phyloP scores from a whole-genome alignment of 2,797 vertebrate genomes.

The Parauchenoglanis ngamensis region DNA sequence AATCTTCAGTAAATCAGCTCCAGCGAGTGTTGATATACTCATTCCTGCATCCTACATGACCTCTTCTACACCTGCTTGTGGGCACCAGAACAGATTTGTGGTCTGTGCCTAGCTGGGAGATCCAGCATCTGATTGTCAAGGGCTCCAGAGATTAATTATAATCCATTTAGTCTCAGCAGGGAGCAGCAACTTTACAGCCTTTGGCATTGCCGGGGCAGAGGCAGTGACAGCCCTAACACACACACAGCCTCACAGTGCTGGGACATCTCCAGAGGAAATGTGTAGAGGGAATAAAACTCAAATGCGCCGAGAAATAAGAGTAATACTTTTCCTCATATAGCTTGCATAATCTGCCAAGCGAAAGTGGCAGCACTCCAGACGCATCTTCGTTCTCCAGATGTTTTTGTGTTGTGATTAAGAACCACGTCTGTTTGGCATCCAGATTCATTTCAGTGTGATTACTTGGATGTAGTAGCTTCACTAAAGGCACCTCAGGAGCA shows the following conservation, averaged over 20 bases:
- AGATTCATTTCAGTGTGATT: not conserved
- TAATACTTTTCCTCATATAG: not conserved
- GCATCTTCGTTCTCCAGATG: not conserved
- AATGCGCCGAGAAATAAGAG: not conserved
- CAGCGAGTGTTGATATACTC: too few relatives aligned
- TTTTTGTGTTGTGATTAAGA: slow-evolving; percentile 9
- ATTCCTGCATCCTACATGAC: not conserved
- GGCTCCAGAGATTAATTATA: slow-evolving; percentile 71
- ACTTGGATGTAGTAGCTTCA: not conserved
- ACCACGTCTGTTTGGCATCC: not conserved
- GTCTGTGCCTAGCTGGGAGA: not conserved
- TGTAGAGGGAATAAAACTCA: slow-evolving; percentile 41
- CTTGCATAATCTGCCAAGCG: slow-evolving; percentile 1
- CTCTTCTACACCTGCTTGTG: not conserved
- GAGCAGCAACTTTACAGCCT: slow-evolving; percentile 65
- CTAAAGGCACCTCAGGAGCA: not conserved
- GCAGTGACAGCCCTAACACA: slow-evolving; percentile 50
- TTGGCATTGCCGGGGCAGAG: slow-evolving; percentile 65
- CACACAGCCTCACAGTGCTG: slow-evolving; percentile 56
- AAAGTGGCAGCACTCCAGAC: slow-evolving; percentile 15
- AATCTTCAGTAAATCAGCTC: not conserved
- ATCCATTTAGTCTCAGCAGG: slow-evolving; percentile 63
- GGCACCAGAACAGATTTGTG: not conserved
- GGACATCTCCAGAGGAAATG: slow-evolving; percentile 56
- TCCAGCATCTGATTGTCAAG: slow-evolving; percentile 53